These are phyloP conservation scores for Montifringilla adamsi DNA, from an alignment of 2,113 vertebrate genomes.

Conservation along the genomic window DNA sequence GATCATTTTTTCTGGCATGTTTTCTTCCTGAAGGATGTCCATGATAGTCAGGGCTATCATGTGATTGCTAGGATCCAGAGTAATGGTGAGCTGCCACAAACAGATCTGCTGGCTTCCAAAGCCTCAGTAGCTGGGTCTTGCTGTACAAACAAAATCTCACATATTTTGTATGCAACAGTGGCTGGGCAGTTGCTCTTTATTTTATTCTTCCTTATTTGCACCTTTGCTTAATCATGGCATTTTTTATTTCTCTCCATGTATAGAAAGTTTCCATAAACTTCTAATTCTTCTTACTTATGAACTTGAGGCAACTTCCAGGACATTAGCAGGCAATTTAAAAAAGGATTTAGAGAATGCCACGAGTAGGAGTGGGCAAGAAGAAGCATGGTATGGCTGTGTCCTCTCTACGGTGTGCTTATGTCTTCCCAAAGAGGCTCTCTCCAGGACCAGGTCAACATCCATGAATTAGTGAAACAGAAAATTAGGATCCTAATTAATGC, in stretches of 20 bases:
- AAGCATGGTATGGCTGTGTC: background rate
- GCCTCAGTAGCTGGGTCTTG: background rate
- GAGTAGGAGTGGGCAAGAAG: background rate
- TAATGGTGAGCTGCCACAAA: background rate
- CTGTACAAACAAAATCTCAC: background rate
- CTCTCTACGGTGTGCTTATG: constrained; percentile 66
- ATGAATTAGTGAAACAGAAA: constrained; percentile 72
- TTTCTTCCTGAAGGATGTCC: too few relatives aligned
- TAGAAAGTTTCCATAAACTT: too few relatives aligned
- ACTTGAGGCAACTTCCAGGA: accelerated
- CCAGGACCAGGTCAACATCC: constrained; percentile 60
- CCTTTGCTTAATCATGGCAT: too few relatives aligned
- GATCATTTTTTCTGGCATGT: too few relatives aligned
- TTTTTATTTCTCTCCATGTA: too few relatives aligned
- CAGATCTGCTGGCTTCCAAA: background rate
- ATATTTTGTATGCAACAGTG: background rate
- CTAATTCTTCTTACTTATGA: too few relatives aligned
- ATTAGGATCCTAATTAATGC: constrained; percentile 74
- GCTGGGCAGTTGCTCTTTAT: too few relatives aligned
- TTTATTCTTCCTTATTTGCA: too few relatives aligned
- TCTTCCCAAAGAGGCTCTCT: constrained; percentile 76
- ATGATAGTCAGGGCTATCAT: too few relatives aligned
- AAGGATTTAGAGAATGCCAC: too few relatives aligned
- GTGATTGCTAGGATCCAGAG: background rate
- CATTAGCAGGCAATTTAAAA: too few relatives aligned